Conservation (phyloP, 2,113 vertebrate genomes). For the Microtus montanus region DNA sequence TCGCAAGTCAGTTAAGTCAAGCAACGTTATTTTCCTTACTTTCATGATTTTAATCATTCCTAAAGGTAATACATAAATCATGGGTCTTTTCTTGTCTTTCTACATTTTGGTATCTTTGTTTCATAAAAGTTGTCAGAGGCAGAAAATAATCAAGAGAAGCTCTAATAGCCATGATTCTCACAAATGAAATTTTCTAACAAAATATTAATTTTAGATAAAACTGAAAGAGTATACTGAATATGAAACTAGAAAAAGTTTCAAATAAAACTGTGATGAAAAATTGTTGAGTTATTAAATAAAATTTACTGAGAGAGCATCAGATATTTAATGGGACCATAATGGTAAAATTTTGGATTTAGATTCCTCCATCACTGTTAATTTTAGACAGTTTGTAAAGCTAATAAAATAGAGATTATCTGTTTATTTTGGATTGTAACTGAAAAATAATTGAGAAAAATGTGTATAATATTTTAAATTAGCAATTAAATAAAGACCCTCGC, state of each 20-base stretch:
- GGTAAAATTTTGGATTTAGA: slow-evolving; percentile 73
- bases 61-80: background rate
- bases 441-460: slow-evolving; percentile 23
- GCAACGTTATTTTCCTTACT: slow-evolving; percentile 38
- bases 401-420: background rate
- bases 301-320: slow-evolving; percentile 61
- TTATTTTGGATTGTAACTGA: background rate
- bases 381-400: background rate
- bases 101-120: background rate
- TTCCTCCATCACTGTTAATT: slow-evolving; percentile 60
- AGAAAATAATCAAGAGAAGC: background rate
- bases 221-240: slow-evolving; percentile 1
- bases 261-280: slow-evolving; percentile 22
- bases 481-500: background rate
- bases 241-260: slow-evolving; percentile 55
- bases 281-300: slow-evolving; percentile 69
- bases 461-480: background rate
- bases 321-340: slow-evolving; percentile 79
- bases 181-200: background rate
- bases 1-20: slow-evolving; percentile 61
- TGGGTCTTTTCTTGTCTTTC: background rate
- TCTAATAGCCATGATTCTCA: background rate
- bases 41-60: slow-evolving; percentile 52
- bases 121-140: slow-evolving; percentile 31
- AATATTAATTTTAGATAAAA: slow-evolving; percentile 30